Evolutionary conservation across 2,888 invertebrate genomes (phyloP).

Genomic region (Neria commutata): DNA sequence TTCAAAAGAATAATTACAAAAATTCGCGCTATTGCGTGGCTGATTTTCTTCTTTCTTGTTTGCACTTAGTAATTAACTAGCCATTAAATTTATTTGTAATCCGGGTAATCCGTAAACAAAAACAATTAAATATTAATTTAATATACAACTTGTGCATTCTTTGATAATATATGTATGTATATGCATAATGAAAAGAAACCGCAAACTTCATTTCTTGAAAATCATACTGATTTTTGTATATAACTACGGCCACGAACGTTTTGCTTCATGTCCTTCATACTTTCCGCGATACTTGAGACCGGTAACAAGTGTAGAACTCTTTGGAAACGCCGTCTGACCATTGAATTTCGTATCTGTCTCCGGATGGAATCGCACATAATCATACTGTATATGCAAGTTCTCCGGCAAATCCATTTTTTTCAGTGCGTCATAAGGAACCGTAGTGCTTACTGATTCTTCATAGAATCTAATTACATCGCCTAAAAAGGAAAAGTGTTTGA

Average conservation of each 20-base stretch:
- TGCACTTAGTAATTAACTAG: too few species aligned
- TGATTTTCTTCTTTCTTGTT: too few species aligned
- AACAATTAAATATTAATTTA: not conserved
- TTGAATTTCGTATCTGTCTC: constrained; percentile 74
- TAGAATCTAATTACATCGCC: constrained; percentile 78
- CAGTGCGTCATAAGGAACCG: constrained; percentile 76
- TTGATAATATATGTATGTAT: not conserved
- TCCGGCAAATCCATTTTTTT: constrained; percentile 77
- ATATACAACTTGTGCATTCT: not conserved
- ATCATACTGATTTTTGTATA: not conserved
- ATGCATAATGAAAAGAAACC: not conserved
- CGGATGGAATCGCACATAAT: constrained; percentile 84
- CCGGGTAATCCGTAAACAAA: too few species aligned
- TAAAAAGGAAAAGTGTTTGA: too few species aligned
- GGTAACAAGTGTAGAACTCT: constrained; percentile 81
- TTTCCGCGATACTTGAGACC: constrained; percentile 82
- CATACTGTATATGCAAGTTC: constrained; percentile 83
- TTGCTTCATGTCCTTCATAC: constrained; percentile 75
- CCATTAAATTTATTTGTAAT: too few species aligned
- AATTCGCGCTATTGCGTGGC: not conserved
- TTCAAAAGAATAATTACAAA: not conserved
- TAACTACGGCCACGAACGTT: constrained; percentile 67
- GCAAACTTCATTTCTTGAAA: not conserved
- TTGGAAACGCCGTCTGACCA: constrained; percentile 84
- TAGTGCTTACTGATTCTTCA: constrained; percentile 71